Evolutionary conservation across 2,113 vertebrate genomes (phyloP).

Genomic region (human (Homo sapiens)): DNA sequence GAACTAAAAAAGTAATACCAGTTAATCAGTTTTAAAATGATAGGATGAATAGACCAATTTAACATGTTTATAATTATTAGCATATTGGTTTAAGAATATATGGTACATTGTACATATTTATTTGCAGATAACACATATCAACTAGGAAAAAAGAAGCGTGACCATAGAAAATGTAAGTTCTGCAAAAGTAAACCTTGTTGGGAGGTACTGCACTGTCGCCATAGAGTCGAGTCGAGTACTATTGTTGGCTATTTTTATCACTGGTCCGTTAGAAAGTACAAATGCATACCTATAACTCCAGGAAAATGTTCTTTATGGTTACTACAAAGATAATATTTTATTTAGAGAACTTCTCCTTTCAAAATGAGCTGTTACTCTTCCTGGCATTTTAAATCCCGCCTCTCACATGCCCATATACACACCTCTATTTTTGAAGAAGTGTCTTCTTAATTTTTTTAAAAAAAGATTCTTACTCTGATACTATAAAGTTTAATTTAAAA

Average conservation of each 20-base stretch:
- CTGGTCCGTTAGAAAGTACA: background rate
- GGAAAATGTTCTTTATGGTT: background rate
- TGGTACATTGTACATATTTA: background rate
- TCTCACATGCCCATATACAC: background rate
- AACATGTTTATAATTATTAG: background rate
- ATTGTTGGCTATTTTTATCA: background rate
- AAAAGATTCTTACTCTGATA: background rate
- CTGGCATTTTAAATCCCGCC: background rate
- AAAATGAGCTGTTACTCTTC: background rate
- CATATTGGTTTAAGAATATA: background rate
- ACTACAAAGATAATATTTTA: background rate
- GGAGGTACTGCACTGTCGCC: background rate
- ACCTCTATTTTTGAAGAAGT: background rate
- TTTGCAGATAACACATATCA: background rate
- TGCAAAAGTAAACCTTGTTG: background rate
- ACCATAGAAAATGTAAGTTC: background rate
- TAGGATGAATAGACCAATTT: background rate
- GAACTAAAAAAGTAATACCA: background rate
- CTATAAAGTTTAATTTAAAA: background rate
- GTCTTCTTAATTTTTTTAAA: background rate
- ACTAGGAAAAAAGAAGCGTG: background rate
- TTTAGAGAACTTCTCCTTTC: background rate
- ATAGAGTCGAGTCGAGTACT: background rate
- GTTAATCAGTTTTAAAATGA: background rate
- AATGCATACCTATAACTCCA: background rate